Evolutionary conservation across 2,888 invertebrate species (phyloP).

Genomic region (Drosophila anomalata): DNA sequence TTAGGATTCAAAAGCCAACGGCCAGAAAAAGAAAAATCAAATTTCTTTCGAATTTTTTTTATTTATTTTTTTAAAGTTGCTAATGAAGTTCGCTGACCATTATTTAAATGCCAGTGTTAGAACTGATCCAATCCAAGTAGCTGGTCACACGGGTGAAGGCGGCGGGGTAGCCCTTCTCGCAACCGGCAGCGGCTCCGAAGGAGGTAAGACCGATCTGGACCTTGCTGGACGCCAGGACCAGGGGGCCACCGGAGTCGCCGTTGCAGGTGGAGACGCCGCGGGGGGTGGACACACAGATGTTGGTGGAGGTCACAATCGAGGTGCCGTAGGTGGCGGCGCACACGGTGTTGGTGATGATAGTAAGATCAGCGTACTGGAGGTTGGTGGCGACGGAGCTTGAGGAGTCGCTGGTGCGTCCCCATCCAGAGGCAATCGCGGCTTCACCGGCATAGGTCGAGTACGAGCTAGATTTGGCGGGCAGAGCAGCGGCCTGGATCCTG

Average conservation of each 20-base stretch:
- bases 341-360: constrained; percentile 69
- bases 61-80: constrained; percentile 13
- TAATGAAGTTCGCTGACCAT: constrained; percentile 19
- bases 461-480: constrained; percentile 50
- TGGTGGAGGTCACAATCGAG: constrained; percentile 45
- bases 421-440: constrained; percentile 61
- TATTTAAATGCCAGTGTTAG: constrained; percentile 55
- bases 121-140: constrained; percentile 71
- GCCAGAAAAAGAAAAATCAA: neutral
- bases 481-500: constrained; percentile 17
- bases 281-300: constrained; percentile 64
- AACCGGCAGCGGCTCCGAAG: constrained; percentile 73
- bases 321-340: constrained; percentile 81
- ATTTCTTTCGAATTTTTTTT: constrained; percentile 34
- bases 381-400: constrained; percentile 68
- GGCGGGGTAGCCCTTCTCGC: constrained; percentile 72
- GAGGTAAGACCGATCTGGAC: constrained; percentile 78
- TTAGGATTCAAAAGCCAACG: neutral
- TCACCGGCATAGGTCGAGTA: constrained; percentile 54
- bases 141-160: constrained; percentile 73
- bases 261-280: constrained; percentile 72
- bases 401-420: constrained; percentile 63
- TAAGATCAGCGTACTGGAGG: constrained; percentile 57
- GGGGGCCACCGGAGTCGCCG: constrained; percentile 82
- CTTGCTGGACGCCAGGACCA: constrained; percentile 45